These are phyloP conservation scores for Aspidoscelis tigris DNA, from an alignment of 2,113 vertebrate species.

Conservation along the genomic window DNA sequence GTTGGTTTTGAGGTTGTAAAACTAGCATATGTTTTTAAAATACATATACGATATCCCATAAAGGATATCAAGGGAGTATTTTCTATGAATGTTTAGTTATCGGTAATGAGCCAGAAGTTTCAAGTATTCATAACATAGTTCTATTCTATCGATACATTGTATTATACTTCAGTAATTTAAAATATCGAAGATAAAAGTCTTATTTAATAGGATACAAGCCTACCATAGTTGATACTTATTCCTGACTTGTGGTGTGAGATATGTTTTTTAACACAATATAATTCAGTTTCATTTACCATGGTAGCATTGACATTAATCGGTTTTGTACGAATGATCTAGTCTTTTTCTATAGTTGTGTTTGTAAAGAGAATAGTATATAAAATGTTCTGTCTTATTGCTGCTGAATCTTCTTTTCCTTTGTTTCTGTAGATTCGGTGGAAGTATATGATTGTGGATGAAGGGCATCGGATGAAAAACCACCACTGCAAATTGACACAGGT, in stretches of 20 bases:
- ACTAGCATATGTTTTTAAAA: neutral
- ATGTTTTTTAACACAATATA: neutral
- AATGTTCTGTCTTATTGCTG: neutral
- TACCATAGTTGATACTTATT: neutral
- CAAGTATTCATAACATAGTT: too few relatives aligned
- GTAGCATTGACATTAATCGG: neutral
- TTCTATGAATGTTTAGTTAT: neutral
- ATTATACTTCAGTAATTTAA: neutral
- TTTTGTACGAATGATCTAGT: neutral
- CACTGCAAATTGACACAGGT: conserved; percentile 98
- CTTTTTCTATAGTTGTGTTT: too few relatives aligned
- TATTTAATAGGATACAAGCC: neutral
- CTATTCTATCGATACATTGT: neutral
- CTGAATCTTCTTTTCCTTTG: neutral
- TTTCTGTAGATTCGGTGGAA: conserved; percentile 93
- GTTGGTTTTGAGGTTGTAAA: neutral
- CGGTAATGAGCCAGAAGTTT: too few relatives aligned
- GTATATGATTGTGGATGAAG: conserved; percentile 99
- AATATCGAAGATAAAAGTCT: neutral
- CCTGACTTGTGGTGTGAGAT: too few relatives aligned
- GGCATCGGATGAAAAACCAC: conserved; percentile 98
- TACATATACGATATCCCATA: neutral
- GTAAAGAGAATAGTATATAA: neutral
- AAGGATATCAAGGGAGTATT: neutral
- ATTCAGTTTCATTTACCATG: neutral